Evolutionary conservation across 2,888 invertebrate genomes (phyloP).

Genomic region (Ephialtes manifestator): DNA sequence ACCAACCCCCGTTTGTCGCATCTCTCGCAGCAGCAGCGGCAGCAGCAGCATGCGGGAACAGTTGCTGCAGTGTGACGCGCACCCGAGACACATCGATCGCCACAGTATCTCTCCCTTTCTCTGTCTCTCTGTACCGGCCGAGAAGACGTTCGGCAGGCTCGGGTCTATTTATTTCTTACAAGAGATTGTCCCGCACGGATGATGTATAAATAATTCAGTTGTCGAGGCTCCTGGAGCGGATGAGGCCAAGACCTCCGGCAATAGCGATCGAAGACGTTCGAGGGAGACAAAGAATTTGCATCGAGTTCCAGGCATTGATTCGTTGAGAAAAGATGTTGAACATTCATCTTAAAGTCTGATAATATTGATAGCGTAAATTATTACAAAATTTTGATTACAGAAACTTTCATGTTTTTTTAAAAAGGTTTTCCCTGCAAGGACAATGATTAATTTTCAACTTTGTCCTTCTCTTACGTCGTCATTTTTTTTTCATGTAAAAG

Average conservation of each 20-base stretch:
- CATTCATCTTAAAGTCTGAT: not conserved
- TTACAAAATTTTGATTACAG: not conserved
- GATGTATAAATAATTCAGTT: constrained; percentile 57
- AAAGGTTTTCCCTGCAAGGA: too few relatives aligned
- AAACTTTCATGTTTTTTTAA: not conserved
- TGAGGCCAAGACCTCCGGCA: not conserved
- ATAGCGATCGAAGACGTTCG: not conserved
- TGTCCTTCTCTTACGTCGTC: too few relatives aligned
- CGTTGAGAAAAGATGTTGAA: not conserved
- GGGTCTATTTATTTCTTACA: constrained; percentile 64
- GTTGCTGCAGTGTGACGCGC: constrained; percentile 71
- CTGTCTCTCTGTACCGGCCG: constrained; percentile 23
- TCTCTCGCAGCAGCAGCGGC: constrained; percentile 37
- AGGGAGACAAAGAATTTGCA: not conserved
- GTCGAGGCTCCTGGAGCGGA: constrained; percentile 52
- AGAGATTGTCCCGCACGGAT: constrained; percentile 38
- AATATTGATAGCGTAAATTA: not conserved
- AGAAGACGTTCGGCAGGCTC: constrained; percentile 55
- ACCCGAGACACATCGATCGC: constrained; percentile 72
- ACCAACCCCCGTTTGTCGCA: constrained; percentile 51
- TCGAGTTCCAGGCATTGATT: not conserved
- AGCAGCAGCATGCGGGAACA: constrained; percentile 50
- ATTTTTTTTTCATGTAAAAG: too few relatives aligned
- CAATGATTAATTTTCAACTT: too few relatives aligned
- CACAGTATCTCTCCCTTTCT: constrained; percentile 9